These are phyloP conservation scores for Cerastis rubricosa DNA, from an alignment of 2,888 invertebrate species.

Conservation along the genomic window DNA sequence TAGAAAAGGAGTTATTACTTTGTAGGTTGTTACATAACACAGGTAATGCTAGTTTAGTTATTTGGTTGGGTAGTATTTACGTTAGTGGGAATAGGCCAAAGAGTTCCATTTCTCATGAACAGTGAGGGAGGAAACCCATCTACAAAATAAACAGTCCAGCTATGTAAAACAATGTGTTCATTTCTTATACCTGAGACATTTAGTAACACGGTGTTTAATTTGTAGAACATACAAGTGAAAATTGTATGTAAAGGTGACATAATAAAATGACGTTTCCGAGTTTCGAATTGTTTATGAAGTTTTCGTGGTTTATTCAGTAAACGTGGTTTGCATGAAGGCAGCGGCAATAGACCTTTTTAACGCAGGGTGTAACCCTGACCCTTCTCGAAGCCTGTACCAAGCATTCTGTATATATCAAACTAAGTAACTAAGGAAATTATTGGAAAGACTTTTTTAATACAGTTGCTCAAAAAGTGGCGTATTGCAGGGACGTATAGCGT, in stretches of 20 bases:
- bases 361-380: not conserved
- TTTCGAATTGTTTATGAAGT: not conserved
- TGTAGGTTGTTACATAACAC: no score
- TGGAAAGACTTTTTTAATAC: no score
- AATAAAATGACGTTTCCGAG: not conserved
- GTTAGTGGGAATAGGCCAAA: slow-evolving; percentile 17
- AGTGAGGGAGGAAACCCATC: slow-evolving; percentile 32
- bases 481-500: no score
- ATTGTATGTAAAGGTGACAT: not conserved
- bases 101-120: slow-evolving; percentile 20
- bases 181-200: slow-evolving; percentile 13
- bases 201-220: slow-evolving; percentile 8
- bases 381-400: no score
- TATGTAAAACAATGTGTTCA: slow-evolving; percentile 9
- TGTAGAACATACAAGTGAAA: not conserved
- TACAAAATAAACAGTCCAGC: slow-evolving; percentile 33
- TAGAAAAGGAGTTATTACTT: not conserved
- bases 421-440: no score
- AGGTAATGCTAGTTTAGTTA: slow-evolving; percentile 5
- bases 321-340: not conserved
- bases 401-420: no score
- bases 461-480: no score
- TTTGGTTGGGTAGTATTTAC: slow-evolving; percentile 25
- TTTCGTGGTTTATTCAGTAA: not conserved
- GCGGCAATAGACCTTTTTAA: not conserved